These are phyloP conservation scores for Clarias platycephalus DNA, from an alignment of 2,797 vertebrate genomes.

Conservation along the genomic window DNA sequence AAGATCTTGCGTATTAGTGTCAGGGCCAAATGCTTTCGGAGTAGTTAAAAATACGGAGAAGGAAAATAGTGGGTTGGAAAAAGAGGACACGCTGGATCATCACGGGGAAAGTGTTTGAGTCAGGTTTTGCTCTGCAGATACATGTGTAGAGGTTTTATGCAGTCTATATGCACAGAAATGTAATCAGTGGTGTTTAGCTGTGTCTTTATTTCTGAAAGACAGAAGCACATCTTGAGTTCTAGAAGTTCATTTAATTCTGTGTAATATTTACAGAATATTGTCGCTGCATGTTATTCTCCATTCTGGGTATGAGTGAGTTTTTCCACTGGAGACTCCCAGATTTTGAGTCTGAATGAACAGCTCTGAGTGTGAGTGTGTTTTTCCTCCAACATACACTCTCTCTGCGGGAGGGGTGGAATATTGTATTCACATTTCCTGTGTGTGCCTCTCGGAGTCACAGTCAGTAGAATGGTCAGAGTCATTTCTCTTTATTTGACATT, in stretches of 20 bases:
- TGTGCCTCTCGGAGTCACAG: conserved; percentile 60
- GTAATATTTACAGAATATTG: conserved; percentile 51
- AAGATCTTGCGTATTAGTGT: conserved; percentile 35
- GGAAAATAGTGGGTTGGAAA: neutral
- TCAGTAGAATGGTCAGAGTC: conserved; percentile 75
- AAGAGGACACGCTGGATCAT: neutral
- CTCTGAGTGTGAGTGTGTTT: conserved; percentile 22
- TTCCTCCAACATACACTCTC: conserved; percentile 22
- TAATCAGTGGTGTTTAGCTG: conserved; percentile 35
- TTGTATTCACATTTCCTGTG: conserved; percentile 33
- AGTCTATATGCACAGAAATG: conserved; percentile 44
- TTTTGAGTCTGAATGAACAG: conserved; percentile 36
- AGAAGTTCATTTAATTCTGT: conserved; percentile 38
- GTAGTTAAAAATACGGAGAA: conserved; percentile 32
- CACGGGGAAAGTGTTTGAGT: conserved; percentile 3
- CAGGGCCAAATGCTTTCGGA: conserved; percentile 27
- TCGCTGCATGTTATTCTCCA: conserved; percentile 21
- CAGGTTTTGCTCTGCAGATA: conserved; percentile 33
- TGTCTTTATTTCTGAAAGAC: conserved; percentile 27
- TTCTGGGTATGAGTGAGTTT: conserved; percentile 18
- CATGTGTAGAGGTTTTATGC: conserved; percentile 17
- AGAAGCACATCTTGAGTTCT: conserved; percentile 19
- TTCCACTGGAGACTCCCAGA: conserved; percentile 29
- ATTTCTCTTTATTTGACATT: conserved; percentile 61
- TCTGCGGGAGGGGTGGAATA: conserved; percentile 31